These are phyloP conservation scores for Mustela erminea DNA, from an alignment of 2,797 vertebrate genomes.

Conservation along the genomic window DNA sequence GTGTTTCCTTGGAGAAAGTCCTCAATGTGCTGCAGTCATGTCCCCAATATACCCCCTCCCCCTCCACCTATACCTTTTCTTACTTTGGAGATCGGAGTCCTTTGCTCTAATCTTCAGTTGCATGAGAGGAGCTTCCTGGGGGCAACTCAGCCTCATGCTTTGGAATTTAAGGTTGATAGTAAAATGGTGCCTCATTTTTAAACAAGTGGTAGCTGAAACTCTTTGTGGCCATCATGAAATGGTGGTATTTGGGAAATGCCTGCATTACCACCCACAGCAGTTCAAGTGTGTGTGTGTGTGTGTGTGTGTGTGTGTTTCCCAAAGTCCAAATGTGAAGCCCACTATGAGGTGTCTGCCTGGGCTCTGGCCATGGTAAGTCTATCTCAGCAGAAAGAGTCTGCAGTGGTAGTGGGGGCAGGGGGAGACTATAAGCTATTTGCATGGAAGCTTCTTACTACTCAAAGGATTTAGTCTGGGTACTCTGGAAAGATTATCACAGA, in stretches of 20 bases:
- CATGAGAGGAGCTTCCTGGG: background rate
- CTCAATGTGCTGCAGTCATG: background rate
- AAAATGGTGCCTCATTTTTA: background rate
- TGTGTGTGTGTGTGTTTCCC: background rate
- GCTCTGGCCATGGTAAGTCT: background rate
- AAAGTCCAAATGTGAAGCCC: background rate
- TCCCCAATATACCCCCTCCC: rapidly evolving
- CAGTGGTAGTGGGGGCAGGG: rapidly evolving
- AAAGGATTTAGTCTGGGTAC: background rate
- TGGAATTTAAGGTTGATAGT: background rate
- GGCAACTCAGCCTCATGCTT: background rate
- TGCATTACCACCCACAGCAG: background rate
- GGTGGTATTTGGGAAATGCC: background rate
- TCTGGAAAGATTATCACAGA: background rate
- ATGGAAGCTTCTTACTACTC: background rate
- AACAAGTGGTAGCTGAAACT: background rate
- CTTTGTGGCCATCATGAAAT: background rate
- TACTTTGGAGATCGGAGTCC: background rate
- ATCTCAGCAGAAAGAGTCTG: background rate
- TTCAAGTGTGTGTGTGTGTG: background rate
- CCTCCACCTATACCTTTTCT: rapidly evolving
- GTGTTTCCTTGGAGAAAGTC: background rate
- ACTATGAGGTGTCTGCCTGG: background rate
- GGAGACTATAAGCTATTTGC: background rate
- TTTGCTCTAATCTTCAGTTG: background rate